Evolutionary conservation across 2,113 vertebrate species (phyloP).

Genomic region (Corythaixoides concolor): DNA sequence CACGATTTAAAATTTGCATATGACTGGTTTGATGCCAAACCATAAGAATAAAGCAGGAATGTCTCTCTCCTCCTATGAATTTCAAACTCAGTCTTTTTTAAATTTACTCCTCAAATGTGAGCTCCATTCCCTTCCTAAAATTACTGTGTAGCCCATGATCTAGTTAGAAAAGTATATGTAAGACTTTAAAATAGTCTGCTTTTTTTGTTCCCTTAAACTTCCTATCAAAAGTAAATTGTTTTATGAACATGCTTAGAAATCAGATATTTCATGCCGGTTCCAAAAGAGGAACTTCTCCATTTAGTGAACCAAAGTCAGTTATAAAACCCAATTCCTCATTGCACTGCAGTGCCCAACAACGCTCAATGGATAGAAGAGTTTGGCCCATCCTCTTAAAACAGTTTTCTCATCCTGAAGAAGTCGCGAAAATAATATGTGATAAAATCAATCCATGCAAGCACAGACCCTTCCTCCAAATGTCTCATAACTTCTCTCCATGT

Average conservation of each 20-base stretch:
- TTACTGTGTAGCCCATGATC: neutral
- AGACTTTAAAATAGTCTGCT: neutral
- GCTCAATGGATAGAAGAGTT: neutral
- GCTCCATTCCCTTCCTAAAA: neutral
- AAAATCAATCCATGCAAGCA: neutral
- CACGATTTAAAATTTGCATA: slow-evolving; percentile 54
- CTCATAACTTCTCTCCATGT: fast-evolving
- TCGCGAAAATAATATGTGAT: neutral
- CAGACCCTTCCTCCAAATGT: neutral
- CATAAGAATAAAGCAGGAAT: slow-evolving; percentile 40
- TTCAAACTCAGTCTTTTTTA: slow-evolving; percentile 25
- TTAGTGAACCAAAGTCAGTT: slow-evolving; percentile 7
- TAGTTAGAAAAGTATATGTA: neutral
- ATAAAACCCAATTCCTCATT: neutral
- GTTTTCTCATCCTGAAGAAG: neutral
- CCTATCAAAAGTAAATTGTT: neutral
- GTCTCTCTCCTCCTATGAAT: slow-evolving; percentile 31
- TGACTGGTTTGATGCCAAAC: slow-evolving; percentile 60
- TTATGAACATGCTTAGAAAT: neutral
- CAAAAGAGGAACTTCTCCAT: slow-evolving; percentile 37
- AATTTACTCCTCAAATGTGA: neutral
- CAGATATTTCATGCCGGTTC: neutral
- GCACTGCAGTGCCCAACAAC: neutral
- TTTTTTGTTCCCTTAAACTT: neutral
- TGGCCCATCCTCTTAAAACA: neutral